Evolutionary conservation across 1,140 invertebrate genomes (phyloP).

Genomic region (Sycobia sp.): DNA sequence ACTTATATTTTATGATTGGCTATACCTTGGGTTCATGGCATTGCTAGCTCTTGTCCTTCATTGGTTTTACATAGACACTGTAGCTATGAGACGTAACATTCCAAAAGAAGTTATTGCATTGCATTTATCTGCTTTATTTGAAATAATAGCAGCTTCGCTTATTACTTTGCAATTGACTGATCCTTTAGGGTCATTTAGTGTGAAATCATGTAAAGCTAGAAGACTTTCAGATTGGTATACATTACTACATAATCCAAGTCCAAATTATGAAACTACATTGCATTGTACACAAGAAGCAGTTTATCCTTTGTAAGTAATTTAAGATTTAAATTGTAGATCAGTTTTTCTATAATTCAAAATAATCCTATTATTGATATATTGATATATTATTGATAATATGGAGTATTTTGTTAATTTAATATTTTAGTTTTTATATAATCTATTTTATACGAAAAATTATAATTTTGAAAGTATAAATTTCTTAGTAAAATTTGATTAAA

Average conservation of each 20-base stretch:
- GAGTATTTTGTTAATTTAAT: not conserved
- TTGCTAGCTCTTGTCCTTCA: conserved; percentile 84
- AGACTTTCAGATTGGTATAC: conserved; percentile 95
- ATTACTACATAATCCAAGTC: conserved; percentile 89
- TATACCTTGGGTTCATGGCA: conserved; percentile 93
- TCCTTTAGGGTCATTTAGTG: conserved; percentile 74
- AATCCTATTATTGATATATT: not conserved
- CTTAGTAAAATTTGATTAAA: no score
- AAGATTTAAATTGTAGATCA: not conserved
- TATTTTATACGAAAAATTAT: no score
- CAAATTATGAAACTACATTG: conserved; percentile 86
- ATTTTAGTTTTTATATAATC: not conserved
- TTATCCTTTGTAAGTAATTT: conserved; percentile 85
- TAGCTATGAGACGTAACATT: conserved; percentile 76
- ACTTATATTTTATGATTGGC: conserved; percentile 88
- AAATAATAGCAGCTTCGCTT: conserved; percentile 75
- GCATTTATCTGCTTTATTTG: conserved; percentile 80
- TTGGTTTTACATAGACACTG: conserved; percentile 89
- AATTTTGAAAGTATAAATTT: no score
- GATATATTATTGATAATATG: not conserved
- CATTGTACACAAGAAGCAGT: conserved; percentile 97
- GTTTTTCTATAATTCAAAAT: not conserved
- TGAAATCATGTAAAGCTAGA: conserved; percentile 79
- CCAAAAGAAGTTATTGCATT: conserved; percentile 73
- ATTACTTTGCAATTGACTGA: conserved; percentile 78